These are phyloP conservation scores for Calyptommatus sinebrachiatus DNA, from an alignment of 2,113 vertebrate genomes.

Conservation along the genomic window DNA sequence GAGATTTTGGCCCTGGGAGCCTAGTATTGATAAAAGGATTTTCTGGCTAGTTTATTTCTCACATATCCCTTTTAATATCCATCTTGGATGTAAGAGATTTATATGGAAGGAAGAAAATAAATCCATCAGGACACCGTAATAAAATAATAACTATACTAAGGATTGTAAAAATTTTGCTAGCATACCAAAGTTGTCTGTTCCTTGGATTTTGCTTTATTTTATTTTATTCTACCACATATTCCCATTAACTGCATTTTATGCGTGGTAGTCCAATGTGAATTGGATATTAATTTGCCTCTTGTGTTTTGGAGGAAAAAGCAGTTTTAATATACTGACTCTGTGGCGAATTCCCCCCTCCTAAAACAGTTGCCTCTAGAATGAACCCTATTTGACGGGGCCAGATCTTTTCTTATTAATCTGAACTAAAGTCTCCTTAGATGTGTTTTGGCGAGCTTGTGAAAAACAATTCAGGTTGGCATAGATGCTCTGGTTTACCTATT, in stretches of 20 bases:
- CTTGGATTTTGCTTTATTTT: constrained; percentile 8
- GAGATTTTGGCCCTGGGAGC: not conserved
- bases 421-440: constrained; percentile 9
- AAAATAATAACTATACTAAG: constrained; percentile 40
- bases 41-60: constrained; percentile 38
- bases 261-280: constrained; percentile 22
- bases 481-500: too few relatives aligned
- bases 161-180: constrained; percentile 41
- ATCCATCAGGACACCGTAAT: constrained; percentile 28
- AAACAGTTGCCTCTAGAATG: constrained; percentile 42
- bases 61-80: constrained; percentile 28
- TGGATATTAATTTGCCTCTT: constrained; percentile 54
- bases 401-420: not conserved
- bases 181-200: constrained; percentile 39
- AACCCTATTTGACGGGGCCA: constrained; percentile 11
- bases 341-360: constrained; percentile 18
- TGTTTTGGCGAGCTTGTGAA: too few relatives aligned
- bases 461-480: too few relatives aligned
- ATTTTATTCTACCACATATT: constrained; percentile 42
- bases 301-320: constrained; percentile 39
- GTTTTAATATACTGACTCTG: constrained; percentile 21
- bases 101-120: constrained; percentile 36
- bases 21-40: constrained; percentile 23
- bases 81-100: constrained; percentile 12
- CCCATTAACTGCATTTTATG: constrained; percentile 43